Conservation (phyloP, 2,888 invertebrate species). For the Sacculina carcini region DNA sequence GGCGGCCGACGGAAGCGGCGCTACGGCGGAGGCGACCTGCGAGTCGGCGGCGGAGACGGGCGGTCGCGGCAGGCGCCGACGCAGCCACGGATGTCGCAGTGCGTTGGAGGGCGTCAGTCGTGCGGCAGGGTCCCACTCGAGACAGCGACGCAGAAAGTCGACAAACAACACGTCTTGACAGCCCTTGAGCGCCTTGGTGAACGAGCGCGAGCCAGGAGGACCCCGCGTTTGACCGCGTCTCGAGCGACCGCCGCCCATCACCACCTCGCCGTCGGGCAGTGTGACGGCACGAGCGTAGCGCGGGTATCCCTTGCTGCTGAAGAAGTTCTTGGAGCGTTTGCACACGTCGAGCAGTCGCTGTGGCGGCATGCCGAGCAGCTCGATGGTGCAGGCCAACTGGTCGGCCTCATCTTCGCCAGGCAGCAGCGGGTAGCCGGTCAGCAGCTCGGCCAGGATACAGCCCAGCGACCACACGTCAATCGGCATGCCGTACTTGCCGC, state of each 20-base stretch:
- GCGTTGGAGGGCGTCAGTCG: conserved; percentile 77
- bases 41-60: conserved; percentile 16
- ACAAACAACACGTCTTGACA: conserved; percentile 75
- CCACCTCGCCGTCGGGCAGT: conserved; percentile 58
- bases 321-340: conserved; percentile 79
- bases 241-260: conserved; percentile 69
- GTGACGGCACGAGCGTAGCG: conserved; percentile 74
- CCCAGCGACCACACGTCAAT: conserved; percentile 85
- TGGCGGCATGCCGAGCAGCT: conserved; percentile 74
- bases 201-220: conserved; percentile 72
- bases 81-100: conserved; percentile 63
- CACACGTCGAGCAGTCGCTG: conserved; percentile 59
- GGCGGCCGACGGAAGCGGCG: too few species aligned
- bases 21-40: conserved; percentile 10
- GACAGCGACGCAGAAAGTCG: conserved; percentile 80
- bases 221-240: conserved; percentile 82
- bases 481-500: conserved; percentile 87
- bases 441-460: conserved; percentile 82
- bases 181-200: conserved; percentile 45
- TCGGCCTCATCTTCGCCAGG: conserved; percentile 77
- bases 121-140: conserved; percentile 89
- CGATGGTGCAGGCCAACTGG: conserved; percentile 92
- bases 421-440: conserved; percentile 85
- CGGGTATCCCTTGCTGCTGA: conserved; percentile 54
- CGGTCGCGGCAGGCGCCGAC: conserved; percentile 26